Base-by-base conservation (phyloP, 2,888 invertebrate species). In the Cephalotes varians region DNA sequence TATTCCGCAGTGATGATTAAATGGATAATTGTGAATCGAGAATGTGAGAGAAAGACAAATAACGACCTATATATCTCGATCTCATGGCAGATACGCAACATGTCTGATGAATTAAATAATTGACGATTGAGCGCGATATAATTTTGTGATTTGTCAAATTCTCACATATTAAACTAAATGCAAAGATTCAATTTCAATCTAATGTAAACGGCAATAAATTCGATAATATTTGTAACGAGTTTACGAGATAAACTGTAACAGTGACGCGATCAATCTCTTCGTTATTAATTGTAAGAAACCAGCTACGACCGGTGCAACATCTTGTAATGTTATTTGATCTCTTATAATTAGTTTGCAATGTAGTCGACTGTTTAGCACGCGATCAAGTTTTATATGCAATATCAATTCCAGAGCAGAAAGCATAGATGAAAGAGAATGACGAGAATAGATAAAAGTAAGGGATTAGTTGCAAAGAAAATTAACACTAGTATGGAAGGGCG, bases 321-420 rank as follows among this genome's bases (percentile, higher is more conserved):
- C 56, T 67, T 56, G 56, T 31, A 31, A 67, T 15, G 34, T 49
- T n/a, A 49, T 76, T 64, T 51, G 76, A 76, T 76, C 64, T 76
- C 64, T 64, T 51, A 65, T 18, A 44, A 65, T 44, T 65, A 64
- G 31, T 56, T 77, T 67, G 28, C 56, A 56, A 65, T 54, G 28
- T 40, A 54, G 28, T 40, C 40, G 44, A 40, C 64, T 28, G 28
- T 51, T 51, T 28, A n/a, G 34, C 37, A 51, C n/a, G n/a, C n/a
- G 51, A 47, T 34, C 44, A 44, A 56, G 2, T 51, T 40, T 44
- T 47, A 64, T 58, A 69, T 21, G 67, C 34, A 44, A 77, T 67
- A 67, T 21, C 69, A 77, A 56, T 77, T 67, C 40, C 54, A 67
- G 15, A 1, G 2, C 31, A 40, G 51, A 10, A 64, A 54, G 7